Evolutionary conservation across 2,888 invertebrate species (phyloP), one percentile per base, ranked within the genome.

Genomic region (Habrosyne pyritoides): DNA sequence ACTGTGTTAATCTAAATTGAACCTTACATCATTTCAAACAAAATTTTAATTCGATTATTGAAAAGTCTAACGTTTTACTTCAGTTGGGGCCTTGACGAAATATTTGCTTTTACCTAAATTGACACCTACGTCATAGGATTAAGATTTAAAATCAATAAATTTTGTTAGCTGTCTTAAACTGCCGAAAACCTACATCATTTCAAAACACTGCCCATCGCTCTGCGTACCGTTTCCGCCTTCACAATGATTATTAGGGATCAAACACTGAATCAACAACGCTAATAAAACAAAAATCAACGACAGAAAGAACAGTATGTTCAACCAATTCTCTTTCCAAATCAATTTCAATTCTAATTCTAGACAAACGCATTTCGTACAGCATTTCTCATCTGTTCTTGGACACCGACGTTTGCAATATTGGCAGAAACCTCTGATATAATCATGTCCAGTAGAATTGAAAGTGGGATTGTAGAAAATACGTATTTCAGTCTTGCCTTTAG

Each of bases 381-480:
- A 92, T 47, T 90, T 92, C 0, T 77, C 65, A 0, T 87, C 88
- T 0, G 86, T 84, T 10, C 86, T 70, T 0, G 89, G 89, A 49
- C 92, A 92, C 1, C 83, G 76, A 1, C 81, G 71, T 10, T 79
- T 79, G 58, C 92, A 92, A 55, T 77, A 86, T 4, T 75, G 73
- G 52, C 92, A 92, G 14, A 85, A 84, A 0, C 90, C 89, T 62
- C 73, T 67, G 0, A 84, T 60, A 18, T 72, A 66, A 7, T 57
- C 68, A 0, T 74, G 71, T 0, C 79, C 77, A 0, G 86, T 84
- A 0, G 82, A 69, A 52, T 81, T 81, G 56, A 93, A 93, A 0
- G 91, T 91, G 0, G 93, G 93, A 59, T 93, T 93, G 53, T 93
- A 93, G 18, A 92, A 83, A 14, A 93, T 93, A 4, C 90, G 75